Percentiles rank a stretch among this genome's conserved stretches.
phyloP scores from a whole-genome alignment of 2,797 vertebrate species.

The Lepidocolaptes lacrymiger region DNA sequence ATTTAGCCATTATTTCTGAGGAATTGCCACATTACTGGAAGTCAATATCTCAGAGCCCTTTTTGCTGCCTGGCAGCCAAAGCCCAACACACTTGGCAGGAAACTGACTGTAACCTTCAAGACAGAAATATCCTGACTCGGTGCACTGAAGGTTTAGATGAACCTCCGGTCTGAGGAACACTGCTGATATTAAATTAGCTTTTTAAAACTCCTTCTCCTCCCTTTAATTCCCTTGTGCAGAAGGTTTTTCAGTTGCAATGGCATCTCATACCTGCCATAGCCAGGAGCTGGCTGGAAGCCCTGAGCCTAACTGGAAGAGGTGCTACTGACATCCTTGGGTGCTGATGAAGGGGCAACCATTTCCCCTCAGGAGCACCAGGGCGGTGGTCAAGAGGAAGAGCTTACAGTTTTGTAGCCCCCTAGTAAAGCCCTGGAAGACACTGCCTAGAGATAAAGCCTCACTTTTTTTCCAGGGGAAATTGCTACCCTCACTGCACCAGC shows the following conservation, averaged over 20 bases:
- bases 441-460: neutral
- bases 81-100: neutral
- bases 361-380: neutral
- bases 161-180: neutral
- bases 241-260: neutral
- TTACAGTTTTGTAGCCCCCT: neutral
- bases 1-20: conserved; percentile 17
- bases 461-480: neutral
- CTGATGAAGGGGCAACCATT: neutral
- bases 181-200: neutral
- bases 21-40: conserved; percentile 42
- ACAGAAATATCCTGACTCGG: neutral
- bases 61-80: conserved; percentile 12
- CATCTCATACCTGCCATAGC: neutral
- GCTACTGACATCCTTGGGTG: neutral
- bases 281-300: neutral
- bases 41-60: neutral
- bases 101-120: conserved; percentile 6
- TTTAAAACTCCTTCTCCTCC: neutral
- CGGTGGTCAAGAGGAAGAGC: neutral
- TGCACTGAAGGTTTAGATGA: neutral
- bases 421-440: neutral
- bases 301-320: neutral
- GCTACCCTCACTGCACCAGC: fast-evolving
- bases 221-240: neutral